Evolutionary conservation across 2,888 invertebrate species (phyloP), one percentile per base, ranked within the genome.

Genomic region (Drosophila nr. perissopoda): DNA sequence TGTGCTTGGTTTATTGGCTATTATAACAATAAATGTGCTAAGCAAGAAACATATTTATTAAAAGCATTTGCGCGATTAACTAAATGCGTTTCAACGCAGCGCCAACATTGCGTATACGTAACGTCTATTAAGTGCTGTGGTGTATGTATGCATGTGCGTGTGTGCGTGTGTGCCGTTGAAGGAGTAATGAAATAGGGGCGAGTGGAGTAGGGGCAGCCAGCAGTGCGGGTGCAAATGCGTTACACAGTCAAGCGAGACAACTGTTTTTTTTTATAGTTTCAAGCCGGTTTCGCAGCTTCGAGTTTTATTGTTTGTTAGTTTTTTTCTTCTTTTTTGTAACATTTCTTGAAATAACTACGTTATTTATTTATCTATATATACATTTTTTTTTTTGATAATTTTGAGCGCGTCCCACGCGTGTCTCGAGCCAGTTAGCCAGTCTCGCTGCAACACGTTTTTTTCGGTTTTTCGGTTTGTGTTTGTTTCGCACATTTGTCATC

Each of bases 41-140:
- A 81, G 75, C 81, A 65, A 54, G 38, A 65, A 85, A 75, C 81
- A 83, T 82, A 77, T 83, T 82, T 83, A 83, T 83, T 83, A 83
- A 82, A 82, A 80, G 83, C 82, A 67, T 82, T 78, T 63, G 73
- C 49, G 78, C 86, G 88, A 87, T 87, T 87, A 88, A 76, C 81
- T 73, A 78, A 85, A 88, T 87, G 90, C 76, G 73, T 81, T 78
- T 71, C 70, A 49, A 38, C 64, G 40, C 56, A 29, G 45, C 58
- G 68, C 56, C 73, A 65, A 74, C 65, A 38, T 54, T 72, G 88
- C 83, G 83, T 82, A 83, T 88, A 80, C 83, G 88, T 74, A 74
- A 82, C 69, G 70, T 31, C 18, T 52, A 53, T 72, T 77, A 65
- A 8, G 25, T n/a, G 52, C 10, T 21, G n/a, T 4, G 8, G 54